Conservation (phyloP, 1,140 invertebrate species). For the Adelges cooleyi region DNA sequence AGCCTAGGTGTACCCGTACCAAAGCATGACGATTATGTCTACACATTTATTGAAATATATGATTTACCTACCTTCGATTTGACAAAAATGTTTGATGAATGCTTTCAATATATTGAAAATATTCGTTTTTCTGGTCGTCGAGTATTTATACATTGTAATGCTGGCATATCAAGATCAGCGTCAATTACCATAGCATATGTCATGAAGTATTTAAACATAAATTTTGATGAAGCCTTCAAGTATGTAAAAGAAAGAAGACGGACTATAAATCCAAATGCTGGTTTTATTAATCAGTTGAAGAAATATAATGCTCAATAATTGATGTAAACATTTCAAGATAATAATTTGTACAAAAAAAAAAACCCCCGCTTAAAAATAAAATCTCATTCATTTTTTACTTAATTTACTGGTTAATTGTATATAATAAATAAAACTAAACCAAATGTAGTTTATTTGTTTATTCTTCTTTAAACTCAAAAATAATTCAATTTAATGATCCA, state of each 20-base stretch:
- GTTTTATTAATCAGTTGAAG: constrained; percentile 58
- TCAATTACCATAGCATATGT: constrained; percentile 71
- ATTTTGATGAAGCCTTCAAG: constrained; percentile 56
- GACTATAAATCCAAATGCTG: constrained; percentile 63
- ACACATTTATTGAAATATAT: constrained; percentile 49
- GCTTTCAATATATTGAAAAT: constrained; percentile 47
- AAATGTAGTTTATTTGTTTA: no score
- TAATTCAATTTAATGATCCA: no score
- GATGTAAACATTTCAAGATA: no score
- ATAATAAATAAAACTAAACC: no score
- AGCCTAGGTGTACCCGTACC: constrained; percentile 54
- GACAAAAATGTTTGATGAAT: constrained; percentile 40
- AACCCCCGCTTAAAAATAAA: no score
- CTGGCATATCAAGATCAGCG: constrained; percentile 78
- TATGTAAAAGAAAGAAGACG: constrained; percentile 53
- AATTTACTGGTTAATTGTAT: no score
- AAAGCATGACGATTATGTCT: constrained; percentile 39
- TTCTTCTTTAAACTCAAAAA: no score
- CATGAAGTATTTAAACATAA: constrained; percentile 53
- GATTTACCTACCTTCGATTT: constrained; percentile 60
- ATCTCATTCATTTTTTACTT: no score
- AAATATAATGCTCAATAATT: no score
- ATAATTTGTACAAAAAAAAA: no score
- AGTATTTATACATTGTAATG: constrained; percentile 82
- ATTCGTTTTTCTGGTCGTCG: constrained; percentile 43